Conservation (phyloP, 2,888 invertebrate species). For the Drosophila quinaria region DNA sequence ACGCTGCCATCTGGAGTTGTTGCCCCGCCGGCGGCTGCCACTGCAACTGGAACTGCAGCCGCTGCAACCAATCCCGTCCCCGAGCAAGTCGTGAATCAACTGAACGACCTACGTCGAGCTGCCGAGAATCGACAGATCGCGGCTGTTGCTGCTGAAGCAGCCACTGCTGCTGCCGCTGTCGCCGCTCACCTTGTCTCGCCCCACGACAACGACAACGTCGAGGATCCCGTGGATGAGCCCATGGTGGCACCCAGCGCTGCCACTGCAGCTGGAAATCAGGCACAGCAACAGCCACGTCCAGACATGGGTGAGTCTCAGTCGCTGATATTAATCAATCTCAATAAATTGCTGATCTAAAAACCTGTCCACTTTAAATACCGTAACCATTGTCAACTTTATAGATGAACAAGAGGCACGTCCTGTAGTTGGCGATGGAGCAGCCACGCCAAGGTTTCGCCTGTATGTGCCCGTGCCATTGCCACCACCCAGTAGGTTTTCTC, state of each 20-base stretch:
- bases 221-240: constrained; percentile 82
- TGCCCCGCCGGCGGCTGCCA: background rate
- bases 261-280: constrained; percentile 1
- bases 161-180: background rate
- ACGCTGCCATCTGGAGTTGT: background rate
- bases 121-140: background rate
- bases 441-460: constrained; percentile 66
- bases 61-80: background rate
- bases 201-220: constrained; percentile 60
- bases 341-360: background rate
- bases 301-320: constrained; percentile 53
- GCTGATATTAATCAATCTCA: background rate
- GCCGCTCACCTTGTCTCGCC: constrained; percentile 20
- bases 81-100: background rate
- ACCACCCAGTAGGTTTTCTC: constrained; percentile 67
- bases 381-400: constrained; percentile 55
- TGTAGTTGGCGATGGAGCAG: constrained; percentile 24
- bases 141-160: constrained; percentile 24
- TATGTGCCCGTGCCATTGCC: constrained; percentile 69
- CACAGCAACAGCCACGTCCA: constrained; percentile 30
- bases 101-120: background rate
- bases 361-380: background rate
- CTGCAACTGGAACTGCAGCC: background rate
- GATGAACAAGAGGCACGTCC: constrained; percentile 51
- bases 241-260: constrained; percentile 46